These are phyloP conservation scores for Teleogryllus oceanicus DNA, from an alignment of 2,888 invertebrate genomes.

Conservation along the genomic window DNA sequence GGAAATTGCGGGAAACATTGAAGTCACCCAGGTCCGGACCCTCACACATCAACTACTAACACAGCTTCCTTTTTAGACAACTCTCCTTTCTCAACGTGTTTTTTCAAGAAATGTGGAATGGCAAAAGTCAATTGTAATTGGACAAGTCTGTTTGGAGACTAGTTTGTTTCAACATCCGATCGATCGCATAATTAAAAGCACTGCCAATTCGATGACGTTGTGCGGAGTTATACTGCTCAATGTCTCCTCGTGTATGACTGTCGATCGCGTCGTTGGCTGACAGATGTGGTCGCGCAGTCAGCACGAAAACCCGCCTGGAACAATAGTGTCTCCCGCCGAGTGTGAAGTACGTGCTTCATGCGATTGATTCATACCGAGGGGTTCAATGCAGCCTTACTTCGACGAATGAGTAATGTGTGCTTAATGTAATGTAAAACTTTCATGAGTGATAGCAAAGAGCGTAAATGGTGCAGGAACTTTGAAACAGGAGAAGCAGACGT, in stretches of 20 bases:
- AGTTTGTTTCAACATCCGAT: too few relatives aligned
- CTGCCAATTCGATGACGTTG: neutral
- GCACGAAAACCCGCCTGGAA: neutral
- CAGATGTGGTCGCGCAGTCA: neutral
- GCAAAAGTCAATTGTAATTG: too few relatives aligned
- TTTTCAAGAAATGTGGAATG: too few relatives aligned
- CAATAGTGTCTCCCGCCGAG: neutral
- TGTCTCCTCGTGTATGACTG: neutral
- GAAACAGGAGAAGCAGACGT: neutral
- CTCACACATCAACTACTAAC: too few relatives aligned
- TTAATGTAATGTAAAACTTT: neutral
- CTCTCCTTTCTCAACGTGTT: too few relatives aligned
- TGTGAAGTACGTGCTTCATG: neutral
- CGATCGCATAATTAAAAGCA: too few relatives aligned
- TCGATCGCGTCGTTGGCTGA: neutral
- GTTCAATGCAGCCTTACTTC: neutral
- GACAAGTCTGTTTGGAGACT: too few relatives aligned
- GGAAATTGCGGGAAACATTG: too few relatives aligned
- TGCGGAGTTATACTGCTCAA: neutral
- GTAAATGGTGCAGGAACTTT: neutral
- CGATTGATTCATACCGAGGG: neutral
- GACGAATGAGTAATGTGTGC: neutral
- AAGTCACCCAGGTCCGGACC: too few relatives aligned
- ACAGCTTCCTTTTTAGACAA: too few relatives aligned
- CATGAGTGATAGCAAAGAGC: neutral